Evolutionary conservation across 2,113 vertebrate genomes (phyloP), one percentile per base, ranked within the genome.

Genomic region (Corythornis vintsioides): DNA sequence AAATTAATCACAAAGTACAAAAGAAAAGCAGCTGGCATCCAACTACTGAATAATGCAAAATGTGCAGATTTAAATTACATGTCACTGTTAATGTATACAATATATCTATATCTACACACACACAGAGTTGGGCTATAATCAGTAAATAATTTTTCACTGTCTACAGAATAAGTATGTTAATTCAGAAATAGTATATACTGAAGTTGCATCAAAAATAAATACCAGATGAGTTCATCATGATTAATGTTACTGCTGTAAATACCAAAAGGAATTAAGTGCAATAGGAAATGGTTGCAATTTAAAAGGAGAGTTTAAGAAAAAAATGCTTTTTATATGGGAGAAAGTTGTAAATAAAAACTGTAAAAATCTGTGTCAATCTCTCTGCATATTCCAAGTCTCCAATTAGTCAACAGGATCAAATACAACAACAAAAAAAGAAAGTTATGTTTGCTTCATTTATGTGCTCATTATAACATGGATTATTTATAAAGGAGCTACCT

Each of bases 1-100:
- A 97, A 97, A 97, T 97, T 95, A 98, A 97, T 97, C 95, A 97
- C 83, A 95, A 96, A 93, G 82, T 95, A 96, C 92, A 97, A 97
- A 97, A 96, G 95, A 96, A 97, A 98, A 97, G 90, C 95, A 98
- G 94, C 93, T 96, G 95, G 88, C 70, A 96, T 89, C 91, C 89
- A 93, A 93, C 95, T 94, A 83, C 87, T 96, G 95, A 97, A 97
- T 96, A 96, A 97, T 96, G 91, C 84, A 94, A 96, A 97, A 93
- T 87, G 89, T 94, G 90, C 89, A 91, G 94, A 96, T 96, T 97
- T 95, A 95, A 97, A 96, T 97, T 97, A 93, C 92, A 85, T 96
- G 93, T 96, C 94, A 94, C 83, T 8, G 38, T 94, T 90, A 94
- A 86, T 92, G 89, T 96, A 97, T 90, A 92, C 83, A 94, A 93